Evolutionary conservation across 2,113 vertebrate genomes (phyloP), one percentile per base, ranked within the genome.

Genomic region (Ageneiosus marmoratus): DNA sequence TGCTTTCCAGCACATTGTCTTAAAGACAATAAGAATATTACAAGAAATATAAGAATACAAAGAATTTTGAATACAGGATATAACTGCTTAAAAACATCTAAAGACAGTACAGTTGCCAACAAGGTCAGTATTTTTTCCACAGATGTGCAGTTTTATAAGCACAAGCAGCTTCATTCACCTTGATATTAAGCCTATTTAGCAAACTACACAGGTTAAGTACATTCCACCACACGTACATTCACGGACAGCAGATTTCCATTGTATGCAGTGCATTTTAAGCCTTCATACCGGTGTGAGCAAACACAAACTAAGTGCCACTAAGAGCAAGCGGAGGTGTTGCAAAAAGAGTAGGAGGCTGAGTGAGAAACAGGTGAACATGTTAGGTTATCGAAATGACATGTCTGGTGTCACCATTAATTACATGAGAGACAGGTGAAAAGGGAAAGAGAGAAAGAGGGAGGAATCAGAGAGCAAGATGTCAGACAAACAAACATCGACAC

Each of bases 401-500:
- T 27, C 16, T 51, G 41, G 63, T n/a, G n/a, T 60, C 63, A 18
- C 27, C 24, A 29, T 34, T 46, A 79, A 77, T 77, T 65, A 75
- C 70, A 22, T 7, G 0, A 84, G 18, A 80, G 11, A 15, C 22
- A 60, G 69, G 51, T 32, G 62, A 55, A 13, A 44, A 41, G 37
- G 51, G 29, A 55, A 24, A 34, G 29, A 9, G 1, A 3, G 10
- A 12, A 44, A 9, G 2, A 2, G 13, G 27, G 32, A 3, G 46
- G 16, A 1, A 32, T 53, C 50, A 5, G 73, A 20, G 22, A 2
- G n/a, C 22, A 34, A 51, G n/a, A 27, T 79, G 34, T 32, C 34
- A 16, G 51, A 74, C 56, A 55, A 78, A 10, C 44, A 70, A 78
- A 10, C 44, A 70, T 51, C 48, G 76, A 86, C 65, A 82, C 73